These are phyloP conservation scores for Melanotaenia nigrans DNA, from an alignment of 2,797 vertebrate genomes.

Conservation along the genomic window DNA sequence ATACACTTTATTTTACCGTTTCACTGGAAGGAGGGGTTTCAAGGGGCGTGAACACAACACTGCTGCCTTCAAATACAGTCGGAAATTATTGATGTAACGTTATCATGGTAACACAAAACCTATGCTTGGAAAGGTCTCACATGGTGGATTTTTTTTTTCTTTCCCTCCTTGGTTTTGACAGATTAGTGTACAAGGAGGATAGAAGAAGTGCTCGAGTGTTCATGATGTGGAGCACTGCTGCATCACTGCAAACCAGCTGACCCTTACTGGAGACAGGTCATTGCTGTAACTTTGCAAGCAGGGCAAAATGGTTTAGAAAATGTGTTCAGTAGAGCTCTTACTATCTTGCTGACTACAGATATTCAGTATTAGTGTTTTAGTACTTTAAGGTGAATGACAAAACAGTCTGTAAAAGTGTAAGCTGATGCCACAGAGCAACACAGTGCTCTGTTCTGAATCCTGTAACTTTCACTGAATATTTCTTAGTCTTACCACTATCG, in stretches of 20 bases:
- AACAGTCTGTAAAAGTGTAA: background rate
- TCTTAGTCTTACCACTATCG: background rate
- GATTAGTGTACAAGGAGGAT: too few species aligned
- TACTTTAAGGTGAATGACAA: background rate
- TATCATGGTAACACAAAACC: background rate
- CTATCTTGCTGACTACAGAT: background rate
- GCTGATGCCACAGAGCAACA: background rate
- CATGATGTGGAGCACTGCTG: background rate
- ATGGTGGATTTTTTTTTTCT: too few species aligned
- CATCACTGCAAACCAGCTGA: background rate
- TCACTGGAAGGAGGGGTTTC: constrained; percentile 20
- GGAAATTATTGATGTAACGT: background rate
- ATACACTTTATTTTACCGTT: constrained; percentile 15
- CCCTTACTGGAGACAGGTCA: constrained; percentile 38
- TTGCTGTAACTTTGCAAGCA: background rate
- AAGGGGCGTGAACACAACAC: constrained; percentile 45
- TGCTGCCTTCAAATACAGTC: constrained; percentile 45
- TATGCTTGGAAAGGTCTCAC: background rate
- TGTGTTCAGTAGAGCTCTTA: too few species aligned
- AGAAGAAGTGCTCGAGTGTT: too few species aligned
- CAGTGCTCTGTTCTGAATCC: background rate
- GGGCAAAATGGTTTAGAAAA: background rate
- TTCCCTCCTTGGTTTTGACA: too few species aligned
- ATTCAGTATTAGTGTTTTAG: background rate
- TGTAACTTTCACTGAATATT: background rate